Percentiles rank a stretch among this genome's conserved stretches.
phyloP scores from a whole-genome alignment of 2,113 vertebrate species.

The Cyanoliseus patagonus region DNA sequence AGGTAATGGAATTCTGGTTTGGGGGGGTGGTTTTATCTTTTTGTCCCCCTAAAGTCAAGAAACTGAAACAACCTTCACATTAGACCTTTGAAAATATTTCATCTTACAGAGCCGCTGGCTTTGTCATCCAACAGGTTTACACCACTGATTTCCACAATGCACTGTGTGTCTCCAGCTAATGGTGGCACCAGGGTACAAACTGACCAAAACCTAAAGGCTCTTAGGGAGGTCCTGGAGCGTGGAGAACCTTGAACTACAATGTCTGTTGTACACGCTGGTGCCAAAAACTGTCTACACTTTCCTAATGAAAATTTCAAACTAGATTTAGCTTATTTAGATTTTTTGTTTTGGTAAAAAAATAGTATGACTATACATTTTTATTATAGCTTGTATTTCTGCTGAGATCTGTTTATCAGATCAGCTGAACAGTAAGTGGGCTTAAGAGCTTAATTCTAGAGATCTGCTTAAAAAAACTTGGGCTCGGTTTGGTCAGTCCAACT shows the following conservation, averaged over 20 bases:
- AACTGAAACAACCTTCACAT: not conserved
- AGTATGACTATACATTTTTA: not conserved
- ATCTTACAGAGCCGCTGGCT: not conserved
- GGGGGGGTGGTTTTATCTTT: not conserved
- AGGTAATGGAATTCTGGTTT: not conserved
- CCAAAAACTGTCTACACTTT: not conserved
- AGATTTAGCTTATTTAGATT: not conserved
- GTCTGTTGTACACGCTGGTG: not conserved
- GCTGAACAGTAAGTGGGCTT: not conserved
- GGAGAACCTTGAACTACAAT: not conserved
- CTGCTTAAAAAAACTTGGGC: not conserved
- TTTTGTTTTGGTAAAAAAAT: not conserved
- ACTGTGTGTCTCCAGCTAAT: not conserved
- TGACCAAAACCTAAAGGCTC: not conserved
- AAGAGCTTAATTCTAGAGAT: not conserved
- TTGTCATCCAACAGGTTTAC: not conserved
- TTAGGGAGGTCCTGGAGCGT: not conserved
- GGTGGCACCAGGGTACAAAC: not conserved
- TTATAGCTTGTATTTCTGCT: not conserved
- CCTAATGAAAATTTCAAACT: not conserved
- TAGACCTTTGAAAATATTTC: not conserved
- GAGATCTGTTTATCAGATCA: not conserved
- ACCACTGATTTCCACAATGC: not conserved
- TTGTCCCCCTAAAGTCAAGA: not conserved
- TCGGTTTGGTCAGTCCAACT: not conserved